Conservation (phyloP, 2,113 vertebrate species). For the Oxyruncus cristatus region DNA sequence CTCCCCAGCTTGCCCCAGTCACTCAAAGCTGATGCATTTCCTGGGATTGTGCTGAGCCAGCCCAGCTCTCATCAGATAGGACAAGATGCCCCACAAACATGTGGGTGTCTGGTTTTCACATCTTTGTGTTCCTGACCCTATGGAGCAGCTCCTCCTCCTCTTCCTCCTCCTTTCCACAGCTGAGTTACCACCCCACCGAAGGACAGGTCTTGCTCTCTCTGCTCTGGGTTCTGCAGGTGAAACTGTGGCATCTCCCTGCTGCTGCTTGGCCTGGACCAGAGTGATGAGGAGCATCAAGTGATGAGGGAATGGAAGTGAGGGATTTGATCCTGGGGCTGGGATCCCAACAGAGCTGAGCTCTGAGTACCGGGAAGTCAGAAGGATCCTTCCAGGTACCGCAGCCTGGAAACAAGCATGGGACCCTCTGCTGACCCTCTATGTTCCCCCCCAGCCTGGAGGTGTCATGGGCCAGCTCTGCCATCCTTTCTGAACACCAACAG, state of each 20-base stretch:
- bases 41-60: neutral
- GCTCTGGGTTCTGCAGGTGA: neutral
- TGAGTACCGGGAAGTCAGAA: neutral
- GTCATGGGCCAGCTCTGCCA: neutral
- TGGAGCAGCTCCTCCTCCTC: neutral
- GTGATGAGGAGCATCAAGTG: neutral
- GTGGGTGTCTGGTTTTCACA: fast-evolving
- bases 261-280: neutral
- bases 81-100: neutral
- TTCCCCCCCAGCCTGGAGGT: neutral
- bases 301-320: too few species aligned
- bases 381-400: neutral
- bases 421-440: neutral
- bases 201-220: neutral
- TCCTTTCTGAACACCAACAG: neutral
- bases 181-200: neutral
- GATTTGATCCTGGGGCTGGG: neutral
- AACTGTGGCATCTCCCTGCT: neutral
- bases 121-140: neutral
- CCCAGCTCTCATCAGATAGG: fast-evolving
- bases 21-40: neutral
- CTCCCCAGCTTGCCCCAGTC: neutral
- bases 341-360: neutral
- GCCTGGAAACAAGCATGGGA: neutral
- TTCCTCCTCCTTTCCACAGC: neutral